phyloP scores from a whole-genome alignment of 2,113 vertebrate species.

The Festucalex cinctus region DNA sequence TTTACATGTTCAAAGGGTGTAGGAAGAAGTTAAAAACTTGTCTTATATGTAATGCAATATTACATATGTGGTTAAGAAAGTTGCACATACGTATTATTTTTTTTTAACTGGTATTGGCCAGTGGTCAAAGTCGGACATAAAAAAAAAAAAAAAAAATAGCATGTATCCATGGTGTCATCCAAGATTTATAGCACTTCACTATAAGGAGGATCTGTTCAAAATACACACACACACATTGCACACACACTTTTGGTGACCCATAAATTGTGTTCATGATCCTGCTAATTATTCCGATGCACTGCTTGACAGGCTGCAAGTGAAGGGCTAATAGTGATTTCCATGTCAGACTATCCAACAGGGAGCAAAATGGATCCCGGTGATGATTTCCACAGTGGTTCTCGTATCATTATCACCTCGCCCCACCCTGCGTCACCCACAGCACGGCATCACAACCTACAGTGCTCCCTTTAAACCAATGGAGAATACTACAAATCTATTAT shows the following conservation, averaged over 20 bases:
- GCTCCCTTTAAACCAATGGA: conserved; percentile 58
- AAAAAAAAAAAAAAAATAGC: neutral
- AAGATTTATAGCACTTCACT: neutral
- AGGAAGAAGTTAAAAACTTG: too few species aligned
- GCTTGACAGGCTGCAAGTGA: conserved; percentile 65
- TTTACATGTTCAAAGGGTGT: too few species aligned
- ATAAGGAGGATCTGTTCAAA: conserved; percentile 6
- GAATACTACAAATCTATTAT: conserved; percentile 74
- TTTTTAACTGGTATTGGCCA: neutral
- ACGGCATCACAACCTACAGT: conserved; percentile 31
- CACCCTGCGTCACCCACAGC: conserved; percentile 54
- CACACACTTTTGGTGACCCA: conserved; percentile 61
- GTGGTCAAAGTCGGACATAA: neutral
- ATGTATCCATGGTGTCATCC: neutral
- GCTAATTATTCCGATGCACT: conserved; percentile 78
- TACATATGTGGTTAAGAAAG: neutral
- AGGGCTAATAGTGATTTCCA: conserved; percentile 68
- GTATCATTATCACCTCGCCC: conserved; percentile 75
- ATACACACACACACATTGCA: neutral
- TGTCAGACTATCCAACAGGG: conserved; percentile 65
- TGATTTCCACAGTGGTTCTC: conserved; percentile 77
- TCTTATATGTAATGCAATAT: neutral
- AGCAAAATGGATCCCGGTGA: conserved; percentile 48
- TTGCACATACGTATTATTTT: neutral
- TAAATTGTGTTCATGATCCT: conserved; percentile 74